Conservation (phyloP, 2,113 vertebrate species). For the Oncorhynchus tshawytscha region DNA sequence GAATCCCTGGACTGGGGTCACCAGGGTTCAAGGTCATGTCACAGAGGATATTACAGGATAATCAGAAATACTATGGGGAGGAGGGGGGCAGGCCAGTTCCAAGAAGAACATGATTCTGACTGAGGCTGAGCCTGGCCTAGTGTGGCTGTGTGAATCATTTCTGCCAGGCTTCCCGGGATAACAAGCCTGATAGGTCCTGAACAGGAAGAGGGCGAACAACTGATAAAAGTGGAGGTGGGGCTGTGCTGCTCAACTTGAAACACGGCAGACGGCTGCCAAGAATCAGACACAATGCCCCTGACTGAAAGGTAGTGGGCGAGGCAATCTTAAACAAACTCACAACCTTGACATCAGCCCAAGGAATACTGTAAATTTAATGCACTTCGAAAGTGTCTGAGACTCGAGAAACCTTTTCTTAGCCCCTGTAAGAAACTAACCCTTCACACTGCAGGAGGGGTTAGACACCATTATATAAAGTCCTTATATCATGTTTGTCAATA, state of each 20-base stretch:
- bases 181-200: conserved; percentile 70
- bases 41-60: conserved; percentile 61
- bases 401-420: conserved; percentile 25
- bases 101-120: conserved; percentile 48
- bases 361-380: conserved; percentile 23
- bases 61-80: conserved; percentile 48
- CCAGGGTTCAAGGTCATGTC: conserved; percentile 59
- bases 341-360: conserved; percentile 37
- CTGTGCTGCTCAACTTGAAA: conserved; percentile 31
- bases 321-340: conserved; percentile 47
- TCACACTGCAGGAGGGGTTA: conserved; percentile 35
- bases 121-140: background rate
- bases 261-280: conserved; percentile 24
- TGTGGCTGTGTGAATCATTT: conserved; percentile 58
- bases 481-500: conserved; percentile 39
- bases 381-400: conserved; percentile 14
- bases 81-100: conserved; percentile 42
- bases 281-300: conserved; percentile 34
- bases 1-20: conserved; percentile 45
- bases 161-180: conserved; percentile 48
- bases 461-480: conserved; percentile 26
- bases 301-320: conserved; percentile 69
- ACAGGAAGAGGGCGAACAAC: conserved; percentile 73
- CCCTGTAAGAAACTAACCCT: conserved; percentile 48
- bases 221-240: conserved; percentile 71